These are phyloP conservation scores for Epinephelus moara DNA, from an alignment of 2,113 vertebrate genomes.

Conservation along the genomic window DNA sequence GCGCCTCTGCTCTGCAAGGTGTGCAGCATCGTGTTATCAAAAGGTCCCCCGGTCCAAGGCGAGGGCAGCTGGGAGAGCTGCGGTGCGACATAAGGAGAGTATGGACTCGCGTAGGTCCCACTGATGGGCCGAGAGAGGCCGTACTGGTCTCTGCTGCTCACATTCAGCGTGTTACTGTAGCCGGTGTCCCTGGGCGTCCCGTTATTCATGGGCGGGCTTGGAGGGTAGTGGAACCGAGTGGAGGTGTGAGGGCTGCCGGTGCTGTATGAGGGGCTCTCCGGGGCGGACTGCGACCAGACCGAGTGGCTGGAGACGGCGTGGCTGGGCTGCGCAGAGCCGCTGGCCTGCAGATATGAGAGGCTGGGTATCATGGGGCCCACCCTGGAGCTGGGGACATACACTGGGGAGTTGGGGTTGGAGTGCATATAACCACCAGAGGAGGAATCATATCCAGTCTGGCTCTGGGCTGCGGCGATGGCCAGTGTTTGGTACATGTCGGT, in stretches of 20 bases:
- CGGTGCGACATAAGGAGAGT: constrained; percentile 91
- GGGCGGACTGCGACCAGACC: constrained; percentile 86
- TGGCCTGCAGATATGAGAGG: constrained; percentile 90
- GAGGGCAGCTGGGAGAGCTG: constrained; percentile 92
- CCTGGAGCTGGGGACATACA: constrained; percentile 95
- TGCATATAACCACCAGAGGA: constrained; percentile 91
- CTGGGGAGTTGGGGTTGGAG: constrained; percentile 92
- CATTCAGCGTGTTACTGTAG: constrained; percentile 86
- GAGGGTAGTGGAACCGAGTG: constrained; percentile 92
- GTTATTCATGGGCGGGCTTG: constrained; percentile 93
- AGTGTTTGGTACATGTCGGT: constrained; percentile 97
- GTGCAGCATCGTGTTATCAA: constrained; percentile 96
- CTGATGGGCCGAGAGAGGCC: constrained; percentile 89
- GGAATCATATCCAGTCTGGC: constrained; percentile 91
- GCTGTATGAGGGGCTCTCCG: constrained; percentile 89
- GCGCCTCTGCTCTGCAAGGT: constrained; percentile 91
- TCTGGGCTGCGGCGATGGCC: constrained; percentile 92
- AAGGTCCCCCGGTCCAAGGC: constrained; percentile 91
- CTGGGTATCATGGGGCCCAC: constrained; percentile 95
- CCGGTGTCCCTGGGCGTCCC: constrained; percentile 85
- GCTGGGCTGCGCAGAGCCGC: constrained; percentile 86
- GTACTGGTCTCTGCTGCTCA: constrained; percentile 93
- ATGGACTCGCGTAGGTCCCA: constrained; percentile 92
- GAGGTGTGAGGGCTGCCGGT: constrained; percentile 89
- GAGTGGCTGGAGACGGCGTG: constrained; percentile 88